Base-by-base conservation (phyloP, 2,888 invertebrate species). In the Dermolepida albohirtum region DNA sequence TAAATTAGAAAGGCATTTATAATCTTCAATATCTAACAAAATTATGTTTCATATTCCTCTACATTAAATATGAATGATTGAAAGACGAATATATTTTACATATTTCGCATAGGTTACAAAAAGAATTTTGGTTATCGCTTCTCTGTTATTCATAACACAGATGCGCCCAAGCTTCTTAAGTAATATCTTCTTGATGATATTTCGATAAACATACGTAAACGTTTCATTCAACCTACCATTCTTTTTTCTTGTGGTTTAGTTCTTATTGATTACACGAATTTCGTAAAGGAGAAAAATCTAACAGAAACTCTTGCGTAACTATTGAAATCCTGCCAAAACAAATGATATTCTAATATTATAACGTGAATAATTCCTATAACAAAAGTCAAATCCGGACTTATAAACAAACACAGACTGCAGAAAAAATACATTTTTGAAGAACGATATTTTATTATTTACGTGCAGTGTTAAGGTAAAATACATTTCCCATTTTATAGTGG, bases 301-400 rank as follows among this genome's bases (percentile, higher is more conserved):
- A 62, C 59, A 47, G 44, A 62, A 62, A 47, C 47, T 47, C 59
- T 67, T 67, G 41, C 62, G 66, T 34, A 67, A 67, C 57, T 29
- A 59, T 67, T 67, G 66, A 67, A 59, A 67, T 22, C 50, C 49
- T 57, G 66, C 66, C 66, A 67, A 66, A 66, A 49, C 66, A 55
- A 66, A 57, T 59, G 66, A 66, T 66, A 66, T 57, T 66, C 66
- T 55, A 59, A 67, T 57, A 57, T 57, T 67, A 51, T 49, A 49
- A 50, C 57, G 59, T 59, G 64, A 64, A 50, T 64, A 64, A 64
- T 52, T 64, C 64, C 51, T 52, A 52, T 51, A 52, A 64, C 64
- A 52, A 54, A 64, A 64, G 52, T 62, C 59, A 62, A 62, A 62
- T 62, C 59, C 47, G 64, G 51, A 64, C 44, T 64, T 64, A 64